Percentiles rank a stretch among this genome's conserved stretches.
Evolutionary conservation across 2,113 vertebrate species (phyloP).

Genomic region (Formicarius rufipectus): DNA sequence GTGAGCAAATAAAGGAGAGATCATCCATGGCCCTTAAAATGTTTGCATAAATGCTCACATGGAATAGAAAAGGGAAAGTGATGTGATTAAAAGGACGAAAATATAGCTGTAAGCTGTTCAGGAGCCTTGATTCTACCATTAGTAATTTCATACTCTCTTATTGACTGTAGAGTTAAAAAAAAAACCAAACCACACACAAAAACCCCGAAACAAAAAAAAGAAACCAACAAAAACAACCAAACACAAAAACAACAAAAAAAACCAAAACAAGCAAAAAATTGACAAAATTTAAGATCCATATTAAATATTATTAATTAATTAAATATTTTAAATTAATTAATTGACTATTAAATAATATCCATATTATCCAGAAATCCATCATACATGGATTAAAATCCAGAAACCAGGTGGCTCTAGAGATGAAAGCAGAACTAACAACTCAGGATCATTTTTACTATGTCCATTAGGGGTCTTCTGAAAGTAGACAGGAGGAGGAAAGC

Average conservation of each 20-base stretch:
- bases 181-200: too few relatives aligned
- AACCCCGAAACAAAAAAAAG: too few relatives aligned
- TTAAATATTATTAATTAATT: too few relatives aligned
- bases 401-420: not conserved
- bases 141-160: not conserved
- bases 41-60: not conserved
- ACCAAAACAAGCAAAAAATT: too few relatives aligned
- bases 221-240: too few relatives aligned
- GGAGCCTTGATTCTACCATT: not conserved
- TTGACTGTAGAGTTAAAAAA: not conserved
- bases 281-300: too few relatives aligned
- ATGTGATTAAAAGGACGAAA: not conserved
- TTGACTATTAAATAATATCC: too few relatives aligned
- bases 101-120: not conserved
- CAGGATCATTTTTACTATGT: not conserved
- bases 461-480: not conserved
- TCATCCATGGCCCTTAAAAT: not conserved
- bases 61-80: not conserved
- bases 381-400: not conserved
- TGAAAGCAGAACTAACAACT: constrained; percentile 18
- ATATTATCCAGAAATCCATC: too few relatives aligned
- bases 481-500: not conserved
- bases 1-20: not conserved
- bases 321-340: too few relatives aligned
- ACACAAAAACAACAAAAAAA: too few relatives aligned